Evolutionary conservation across 2,888 invertebrate species (phyloP), one percentile per base, ranked within the genome.

Genomic region (Heliconius ethilla): DNA sequence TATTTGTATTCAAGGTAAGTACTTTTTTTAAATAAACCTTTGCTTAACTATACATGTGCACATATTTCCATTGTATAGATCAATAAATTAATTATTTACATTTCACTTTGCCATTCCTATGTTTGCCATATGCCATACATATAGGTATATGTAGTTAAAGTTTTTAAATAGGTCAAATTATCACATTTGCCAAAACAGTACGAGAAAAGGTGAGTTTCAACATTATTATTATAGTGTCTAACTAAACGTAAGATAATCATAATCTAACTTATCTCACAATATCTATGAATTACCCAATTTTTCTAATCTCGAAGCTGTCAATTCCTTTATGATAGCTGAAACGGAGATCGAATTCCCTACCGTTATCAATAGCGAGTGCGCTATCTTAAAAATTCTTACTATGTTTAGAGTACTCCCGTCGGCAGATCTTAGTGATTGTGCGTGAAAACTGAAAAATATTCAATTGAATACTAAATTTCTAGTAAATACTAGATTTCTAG

Each of bases 251-350:
- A 85, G 90, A 91, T 91, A 89, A 89, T 82, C 82, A 69, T 87
- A 86, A 90, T 91, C 90, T 81, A 79, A 73, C 69, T 84, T 87
- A 86, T 87, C 87, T 84, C 81, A 75, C 63, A 83, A 82, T 89
- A 89, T 90, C 89, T 80, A 79, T 79, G 79, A 55, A 84, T 93
- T 94, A 91, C 94, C 89, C 93, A 93, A 93, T 87, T 84, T 33
- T 86, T 79, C 75, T 89, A 88, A 93, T 93, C 92, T 90, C 75
- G 81, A 87, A 89, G 84, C 89, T 92, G 91, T 92, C 93, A 92
- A 89, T 87, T 86, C 81, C 74, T 75, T 81, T 78, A 84, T 83
- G 90, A 92, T 90, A 90, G 83, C 84, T 81, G 80, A 82, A 82
- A 81, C 83, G 83, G 81, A 85, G 84, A 87, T 89, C 85, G 85